Evolutionary conservation across 2,888 invertebrate genomes (phyloP).

Genomic region (Spilarctia lutea): DNA sequence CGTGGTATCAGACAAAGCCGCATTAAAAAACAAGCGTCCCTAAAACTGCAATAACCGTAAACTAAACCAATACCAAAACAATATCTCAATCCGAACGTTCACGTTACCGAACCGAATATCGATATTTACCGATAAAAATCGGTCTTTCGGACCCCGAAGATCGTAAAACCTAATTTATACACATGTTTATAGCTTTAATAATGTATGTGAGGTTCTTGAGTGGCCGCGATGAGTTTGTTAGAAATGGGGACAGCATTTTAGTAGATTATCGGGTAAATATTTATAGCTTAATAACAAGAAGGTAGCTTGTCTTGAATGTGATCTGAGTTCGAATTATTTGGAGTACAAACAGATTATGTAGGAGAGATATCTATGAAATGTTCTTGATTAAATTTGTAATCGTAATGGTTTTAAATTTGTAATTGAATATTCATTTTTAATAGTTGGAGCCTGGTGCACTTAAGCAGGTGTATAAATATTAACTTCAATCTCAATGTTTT

Average conservation of each 20-base stretch:
- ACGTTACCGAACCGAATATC: slow-evolving; percentile 58
- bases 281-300: slow-evolving; percentile 46
- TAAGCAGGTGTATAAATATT: too few relatives aligned
- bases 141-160: slow-evolving; percentile 46
- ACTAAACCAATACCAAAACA: slow-evolving; percentile 76
- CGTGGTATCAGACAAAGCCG: slow-evolving; percentile 11
- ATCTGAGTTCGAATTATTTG: slow-evolving; percentile 37
- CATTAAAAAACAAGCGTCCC: slow-evolving; percentile 42
- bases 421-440: background rate
- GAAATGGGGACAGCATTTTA: slow-evolving; percentile 34
- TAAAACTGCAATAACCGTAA: slow-evolving; percentile 76
- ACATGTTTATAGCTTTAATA: slow-evolving; percentile 56
- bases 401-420: background rate
- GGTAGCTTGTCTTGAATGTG: slow-evolving; percentile 40
- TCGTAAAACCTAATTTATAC: slow-evolving; percentile 65
- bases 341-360: slow-evolving; percentile 13
- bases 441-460: background rate
- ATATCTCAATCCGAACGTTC: slow-evolving; percentile 57
- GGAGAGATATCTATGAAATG: slow-evolving; percentile 20
- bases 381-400: slow-evolving; percentile 2
- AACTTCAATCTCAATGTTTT: too few relatives aligned
- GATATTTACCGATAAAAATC: slow-evolving; percentile 65
- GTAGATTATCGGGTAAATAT: slow-evolving; percentile 44
- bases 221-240: slow-evolving; percentile 42
- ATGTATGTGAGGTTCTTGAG: slow-evolving; percentile 39